These are phyloP conservation scores for Lycorma delicatula DNA, from an alignment of 1,140 invertebrate species.

Conservation along the genomic window DNA sequence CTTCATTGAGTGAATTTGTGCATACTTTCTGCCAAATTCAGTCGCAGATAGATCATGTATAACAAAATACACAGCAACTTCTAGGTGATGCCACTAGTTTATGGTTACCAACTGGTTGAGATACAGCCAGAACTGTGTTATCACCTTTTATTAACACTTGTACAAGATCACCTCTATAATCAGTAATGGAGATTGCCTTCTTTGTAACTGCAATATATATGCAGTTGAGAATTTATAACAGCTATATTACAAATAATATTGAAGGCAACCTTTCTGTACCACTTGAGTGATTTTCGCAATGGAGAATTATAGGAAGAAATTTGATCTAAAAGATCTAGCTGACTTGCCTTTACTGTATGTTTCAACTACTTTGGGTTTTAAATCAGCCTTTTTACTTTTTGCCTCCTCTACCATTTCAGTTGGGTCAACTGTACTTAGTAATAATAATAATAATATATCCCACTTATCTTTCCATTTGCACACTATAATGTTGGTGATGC, in stretches of 20 bases:
- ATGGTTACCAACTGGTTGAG: not conserved
- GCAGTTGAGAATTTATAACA: not conserved
- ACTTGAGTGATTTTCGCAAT: not conserved
- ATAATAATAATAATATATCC: not conserved
- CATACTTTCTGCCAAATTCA: not conserved
- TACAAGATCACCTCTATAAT: not conserved
- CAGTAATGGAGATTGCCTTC: not conserved
- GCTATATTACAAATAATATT: not conserved
- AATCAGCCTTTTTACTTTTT: not conserved
- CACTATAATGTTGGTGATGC: not conserved
- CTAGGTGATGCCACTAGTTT: not conserved
- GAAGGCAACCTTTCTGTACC: not conserved
- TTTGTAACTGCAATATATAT: not conserved
- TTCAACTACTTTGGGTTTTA: not conserved
- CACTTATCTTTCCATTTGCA: not conserved
- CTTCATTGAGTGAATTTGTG: not conserved
- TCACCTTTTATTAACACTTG: not conserved
- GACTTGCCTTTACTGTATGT: not conserved
- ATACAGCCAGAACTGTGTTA: not conserved
- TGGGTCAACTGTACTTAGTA: not conserved
- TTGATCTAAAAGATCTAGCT: not conserved
- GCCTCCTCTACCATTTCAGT: not conserved
- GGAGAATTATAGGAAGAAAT: not conserved
- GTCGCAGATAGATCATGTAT: not conserved
- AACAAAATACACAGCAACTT: not conserved